Evolutionary conservation across 1,140 invertebrate species (phyloP).

Genomic region (Zaprionus africanus): DNA sequence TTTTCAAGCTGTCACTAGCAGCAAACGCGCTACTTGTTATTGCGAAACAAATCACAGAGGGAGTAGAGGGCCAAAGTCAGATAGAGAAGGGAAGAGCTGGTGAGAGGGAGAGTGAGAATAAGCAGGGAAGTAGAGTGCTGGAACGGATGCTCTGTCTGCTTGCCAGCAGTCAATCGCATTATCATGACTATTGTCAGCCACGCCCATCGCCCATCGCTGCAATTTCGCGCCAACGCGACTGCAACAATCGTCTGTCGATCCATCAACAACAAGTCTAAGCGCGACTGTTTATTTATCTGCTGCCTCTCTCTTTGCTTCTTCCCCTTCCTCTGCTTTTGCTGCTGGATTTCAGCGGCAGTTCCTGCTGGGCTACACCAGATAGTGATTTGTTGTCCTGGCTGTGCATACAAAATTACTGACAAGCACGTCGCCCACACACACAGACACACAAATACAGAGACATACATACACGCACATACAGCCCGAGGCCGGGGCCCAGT

Average conservation of each 20-base stretch:
- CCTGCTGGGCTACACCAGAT: constrained; percentile 40
- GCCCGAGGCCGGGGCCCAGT: constrained; percentile 44
- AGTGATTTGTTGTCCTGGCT: constrained; percentile 79
- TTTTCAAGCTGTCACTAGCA: constrained; percentile 3
- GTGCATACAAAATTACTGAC: constrained; percentile 81
- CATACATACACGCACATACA: not conserved
- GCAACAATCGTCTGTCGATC: constrained; percentile 68
- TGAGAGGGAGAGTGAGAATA: not conserved
- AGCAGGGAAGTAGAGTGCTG: not conserved
- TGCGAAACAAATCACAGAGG: not conserved
- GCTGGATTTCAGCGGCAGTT: not conserved
- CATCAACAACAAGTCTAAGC: constrained; percentile 58
- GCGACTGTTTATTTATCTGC: constrained; percentile 69
- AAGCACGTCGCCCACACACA: constrained; percentile 38
- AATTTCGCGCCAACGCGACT: constrained; percentile 55
- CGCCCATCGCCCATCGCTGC: constrained; percentile 29
- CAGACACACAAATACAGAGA: constrained; percentile 15
- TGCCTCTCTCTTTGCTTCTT: not conserved
- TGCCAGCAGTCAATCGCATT: constrained; percentile 40
- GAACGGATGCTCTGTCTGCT: constrained; percentile 8
- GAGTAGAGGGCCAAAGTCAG: not conserved
- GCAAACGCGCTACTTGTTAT: constrained; percentile 2
- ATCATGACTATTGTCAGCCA: constrained; percentile 33
- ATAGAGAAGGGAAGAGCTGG: not conserved
- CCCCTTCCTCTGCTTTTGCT: not conserved